Conservation (phyloP, 2,113 vertebrate species). For the Limnothrissa miodon region DNA sequence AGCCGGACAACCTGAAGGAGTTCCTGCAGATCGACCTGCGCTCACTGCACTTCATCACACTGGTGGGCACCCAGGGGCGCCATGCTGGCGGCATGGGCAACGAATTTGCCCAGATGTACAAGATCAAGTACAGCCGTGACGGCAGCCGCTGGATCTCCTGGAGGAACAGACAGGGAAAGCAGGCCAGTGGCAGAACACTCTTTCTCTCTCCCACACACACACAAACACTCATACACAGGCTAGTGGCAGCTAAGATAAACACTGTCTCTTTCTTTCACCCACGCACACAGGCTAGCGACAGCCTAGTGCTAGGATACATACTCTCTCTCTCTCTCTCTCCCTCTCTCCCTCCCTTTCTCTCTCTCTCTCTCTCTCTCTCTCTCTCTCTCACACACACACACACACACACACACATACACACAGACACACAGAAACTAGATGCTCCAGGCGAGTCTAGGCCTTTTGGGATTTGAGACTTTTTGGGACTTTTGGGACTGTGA, state of each 20-base stretch:
- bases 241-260: no score
- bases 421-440: not conserved
- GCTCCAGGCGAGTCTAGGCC: not conserved
- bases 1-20: conserved; percentile 88
- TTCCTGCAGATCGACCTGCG: conserved; percentile 93
- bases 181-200: conserved; percentile 62
- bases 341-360: not conserved
- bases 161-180: conserved; percentile 86
- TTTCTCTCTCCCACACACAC: not conserved
- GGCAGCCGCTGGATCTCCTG: conserved; percentile 96
- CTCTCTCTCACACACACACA: not conserved
- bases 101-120: conserved; percentile 94
- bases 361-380: not conserved
- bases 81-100: conserved; percentile 92
- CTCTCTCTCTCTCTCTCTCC: no score
- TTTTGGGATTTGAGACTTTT: no score
- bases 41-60: conserved; percentile 90
- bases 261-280: no score
- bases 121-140: conserved; percentile 94
- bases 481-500: no score
- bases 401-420: not conserved
- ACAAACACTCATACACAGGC: not conserved
- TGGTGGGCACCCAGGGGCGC: conserved; percentile 95
- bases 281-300: not conserved
- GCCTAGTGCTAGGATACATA: no score